Evolutionary conservation across 2,797 vertebrate species (phyloP), one percentile per base, ranked within the genome.

Genomic region (Hippopotamyrus pictus): DNA sequence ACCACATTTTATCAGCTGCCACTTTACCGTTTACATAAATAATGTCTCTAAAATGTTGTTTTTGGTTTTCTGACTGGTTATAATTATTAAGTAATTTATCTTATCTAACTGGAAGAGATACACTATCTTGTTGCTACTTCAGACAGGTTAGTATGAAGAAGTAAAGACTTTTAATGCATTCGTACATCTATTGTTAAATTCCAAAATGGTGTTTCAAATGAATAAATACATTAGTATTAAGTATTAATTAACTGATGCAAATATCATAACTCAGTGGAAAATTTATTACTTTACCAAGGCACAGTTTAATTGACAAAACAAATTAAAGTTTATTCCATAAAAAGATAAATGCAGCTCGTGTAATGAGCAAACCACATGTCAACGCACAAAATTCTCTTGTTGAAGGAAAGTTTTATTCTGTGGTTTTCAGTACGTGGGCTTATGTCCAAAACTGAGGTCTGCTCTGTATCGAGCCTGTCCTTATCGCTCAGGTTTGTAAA

Each of bases 361-460:
- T 79, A 37, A 82, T 54, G 88, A 22, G 37, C 33, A 89, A 89
- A 65, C 25, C 33, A 25, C 25, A 19, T 69, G 14, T n/a, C 1
- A 37, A 59, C 53, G 17, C 41, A 84, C 76, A 85, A 88, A 79
- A n/a, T 44, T 57, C 33, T 88, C 12, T 19, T 62, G 88, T 48
- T 41, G 54, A 84, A 50, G 25, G 54, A 25, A 29, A 37, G 41
- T 89, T 62, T 50, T 85, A 65, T 57, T 69, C 9, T 65, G 57
- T 79, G 86, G 88, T 82, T 88, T 88, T 62, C 76, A 54, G 59
- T 89, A 89, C 51, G 19, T 89, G 54, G 50, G 54, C 65, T 46
- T 51, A 41, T 44, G 57, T 76, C 17, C 88, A 82, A 54, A 37
- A 11, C 37, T 88, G 88, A 88, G 88, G 46, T 89, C 88, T 46